Base-by-base conservation (phyloP, 2,113 vertebrate species). In the Poeciliopsis prolifica region DNA sequence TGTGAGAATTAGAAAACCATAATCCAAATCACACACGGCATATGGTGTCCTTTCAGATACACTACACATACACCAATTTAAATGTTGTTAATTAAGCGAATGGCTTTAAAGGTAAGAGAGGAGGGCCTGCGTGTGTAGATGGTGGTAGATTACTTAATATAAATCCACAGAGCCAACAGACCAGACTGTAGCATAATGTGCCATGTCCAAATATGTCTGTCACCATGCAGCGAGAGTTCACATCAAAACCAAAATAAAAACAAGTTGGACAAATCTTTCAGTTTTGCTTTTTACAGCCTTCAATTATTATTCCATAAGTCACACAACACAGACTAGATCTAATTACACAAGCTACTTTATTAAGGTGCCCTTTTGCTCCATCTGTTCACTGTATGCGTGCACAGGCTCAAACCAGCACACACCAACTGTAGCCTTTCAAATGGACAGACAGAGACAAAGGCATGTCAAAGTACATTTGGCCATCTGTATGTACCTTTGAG, bases 351-450 rank as follows among this genome's bases (percentile, higher is more conserved):
- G 74, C 84, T 72, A 85, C 86, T 91, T 81, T 88, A 87, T 87
- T 90, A 85, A 88, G 87, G 84, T 86, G 81, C 79, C 85, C 89
- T 88, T 74, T 75, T 84, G 81, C 79, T 84, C 89, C 86, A 91
- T 90, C 85, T 90, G 87, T 89, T 89, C 75, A 69, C 77, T 79
- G 75, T 70, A 80, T 63, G 61, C 68, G 71, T 70, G 77, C 65
- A 71, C 37, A 0, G 31, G 30, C 75, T 75, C 44, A 81, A 70
- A 58, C 48, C 29, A 65, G 60, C 64, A 33, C 68, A 65, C 65
- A 86, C 73, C 8, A 31, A 83, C 58, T 54, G 60, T 44, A 74
- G 71, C 62, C 61, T 68, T 76, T 78, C 60, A 82, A 81, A 82
- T 31, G 76, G 85, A 79, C 83, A 82, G 77, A 85, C 60, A 79